Evolutionary conservation across 1,140 invertebrate genomes (phyloP).

Genomic region (Cydia pomonella): DNA sequence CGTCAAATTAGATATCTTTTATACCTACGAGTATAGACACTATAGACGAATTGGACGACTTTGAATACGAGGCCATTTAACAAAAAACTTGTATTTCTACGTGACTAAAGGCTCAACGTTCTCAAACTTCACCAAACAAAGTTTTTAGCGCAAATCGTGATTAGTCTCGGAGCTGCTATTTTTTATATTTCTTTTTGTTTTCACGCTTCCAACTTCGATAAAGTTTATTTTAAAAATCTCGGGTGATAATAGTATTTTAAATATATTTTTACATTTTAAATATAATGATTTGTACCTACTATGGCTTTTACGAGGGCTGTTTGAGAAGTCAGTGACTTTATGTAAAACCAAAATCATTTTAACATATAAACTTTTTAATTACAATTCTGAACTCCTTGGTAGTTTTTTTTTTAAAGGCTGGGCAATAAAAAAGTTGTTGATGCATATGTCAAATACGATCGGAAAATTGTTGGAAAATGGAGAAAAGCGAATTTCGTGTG

Average conservation of each 20-base stretch:
- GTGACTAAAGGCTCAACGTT: conserved; percentile 26
- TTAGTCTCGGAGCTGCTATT: conserved; percentile 19
- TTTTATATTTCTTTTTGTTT: conserved; percentile 19
- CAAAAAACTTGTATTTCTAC: conserved; percentile 14
- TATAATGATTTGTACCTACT: too few species aligned
- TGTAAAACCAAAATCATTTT: too few species aligned
- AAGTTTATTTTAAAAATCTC: conserved; percentile 7
- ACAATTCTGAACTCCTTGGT: too few species aligned
- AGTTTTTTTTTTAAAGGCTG: too few species aligned
- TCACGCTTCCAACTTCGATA: neutral
- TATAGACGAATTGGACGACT: neutral
- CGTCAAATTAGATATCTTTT: too few species aligned
- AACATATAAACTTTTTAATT: too few species aligned
- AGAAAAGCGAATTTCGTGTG: too few species aligned
- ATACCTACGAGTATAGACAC: neutral
- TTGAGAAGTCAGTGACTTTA: too few species aligned
- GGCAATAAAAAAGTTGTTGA: too few species aligned
- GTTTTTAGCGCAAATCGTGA: conserved; percentile 22
- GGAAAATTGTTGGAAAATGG: too few species aligned
- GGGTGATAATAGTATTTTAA: neutral
- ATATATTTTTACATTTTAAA: neutral
- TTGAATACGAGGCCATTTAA: neutral
- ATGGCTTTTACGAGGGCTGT: neutral
- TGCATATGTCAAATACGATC: too few species aligned
- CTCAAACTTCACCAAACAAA: conserved; percentile 26